A percentile compares a stretch with the other conserved stretches of the same genome.
Evolutionary conservation across 64 coral and sea anemone genomes (phyloP).

Genomic region (Montipora cactus): DNA sequence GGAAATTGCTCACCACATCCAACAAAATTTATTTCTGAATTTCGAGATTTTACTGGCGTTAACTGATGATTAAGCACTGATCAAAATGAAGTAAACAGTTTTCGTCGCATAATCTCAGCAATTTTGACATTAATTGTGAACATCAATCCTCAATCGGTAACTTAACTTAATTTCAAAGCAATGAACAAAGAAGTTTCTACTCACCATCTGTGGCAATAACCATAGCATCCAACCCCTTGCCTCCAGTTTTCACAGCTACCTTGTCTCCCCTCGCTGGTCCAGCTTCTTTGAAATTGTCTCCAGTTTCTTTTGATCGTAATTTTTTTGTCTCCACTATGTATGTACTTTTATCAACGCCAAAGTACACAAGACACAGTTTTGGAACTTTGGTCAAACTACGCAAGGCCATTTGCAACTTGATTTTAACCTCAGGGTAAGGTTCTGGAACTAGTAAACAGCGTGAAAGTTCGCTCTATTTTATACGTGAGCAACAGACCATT

Average conservation of each 20-base stretch:
- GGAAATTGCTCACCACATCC: too few relatives aligned
- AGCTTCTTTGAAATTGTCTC: slow-evolving; percentile 33
- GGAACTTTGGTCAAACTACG: slow-evolving; percentile 26
- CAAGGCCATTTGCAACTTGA: background rate
- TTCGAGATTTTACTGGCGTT: too few relatives aligned
- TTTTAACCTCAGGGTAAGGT: background rate
- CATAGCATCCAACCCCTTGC: slow-evolving; percentile 53
- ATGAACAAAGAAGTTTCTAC: background rate
- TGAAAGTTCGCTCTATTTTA: background rate
- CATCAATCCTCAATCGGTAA: background rate
- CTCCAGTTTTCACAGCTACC: slow-evolving; percentile 32
- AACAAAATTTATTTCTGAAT: too few relatives aligned
- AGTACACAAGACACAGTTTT: slow-evolving; percentile 57
- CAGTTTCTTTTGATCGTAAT: slow-evolving; percentile 41
- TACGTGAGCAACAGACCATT: background rate
- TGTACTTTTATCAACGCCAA: slow-evolving; percentile 50
- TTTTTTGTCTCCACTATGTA: slow-evolving; percentile 55
- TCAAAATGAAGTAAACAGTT: too few relatives aligned
- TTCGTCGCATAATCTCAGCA: too few relatives aligned
- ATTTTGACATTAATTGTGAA: background rate
- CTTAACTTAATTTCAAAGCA: background rate
- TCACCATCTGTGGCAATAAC: slow-evolving; percentile 58
- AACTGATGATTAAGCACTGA: too few relatives aligned
- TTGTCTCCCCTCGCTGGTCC: slow-evolving; percentile 15
- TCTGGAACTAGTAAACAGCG: background rate